Conservation (phyloP, 2,797 vertebrate species). For the Diplodus puntazzo region DNA sequence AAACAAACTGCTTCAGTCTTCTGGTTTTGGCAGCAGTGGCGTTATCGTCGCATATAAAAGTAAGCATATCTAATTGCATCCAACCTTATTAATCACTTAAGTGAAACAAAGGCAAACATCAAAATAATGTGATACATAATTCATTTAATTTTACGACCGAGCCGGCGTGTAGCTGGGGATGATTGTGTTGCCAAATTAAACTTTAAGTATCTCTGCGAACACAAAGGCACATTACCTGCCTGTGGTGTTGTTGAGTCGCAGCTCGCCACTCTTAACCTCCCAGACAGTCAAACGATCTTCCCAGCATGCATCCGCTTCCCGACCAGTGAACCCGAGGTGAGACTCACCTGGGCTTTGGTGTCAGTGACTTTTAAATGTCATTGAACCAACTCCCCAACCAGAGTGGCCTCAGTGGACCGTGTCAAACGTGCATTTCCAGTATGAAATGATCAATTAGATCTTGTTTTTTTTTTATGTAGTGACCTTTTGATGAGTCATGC, state of each 20-base stretch:
- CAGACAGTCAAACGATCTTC: constrained; percentile 13
- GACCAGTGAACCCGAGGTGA: not conserved
- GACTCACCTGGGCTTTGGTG: not conserved
- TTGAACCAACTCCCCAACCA: not conserved
- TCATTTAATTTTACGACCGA: constrained; percentile 36
- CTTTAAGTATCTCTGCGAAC: constrained; percentile 16
- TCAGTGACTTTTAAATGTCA: constrained; percentile 27
- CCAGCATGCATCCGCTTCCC: not conserved
- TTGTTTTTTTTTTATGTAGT: not conserved
- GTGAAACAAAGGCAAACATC: constrained; percentile 61
- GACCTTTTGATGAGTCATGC: constrained; percentile 9
- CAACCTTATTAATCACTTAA: constrained; percentile 56
- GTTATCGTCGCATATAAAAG: constrained; percentile 46
- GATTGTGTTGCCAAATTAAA: constrained; percentile 21
- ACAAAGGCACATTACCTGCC: constrained; percentile 7
- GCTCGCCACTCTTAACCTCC: not conserved
- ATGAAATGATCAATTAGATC: not conserved
- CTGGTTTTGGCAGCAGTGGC: constrained; percentile 44
- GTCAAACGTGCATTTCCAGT: not conserved
- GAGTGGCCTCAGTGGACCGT: not conserved
- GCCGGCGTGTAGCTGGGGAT: constrained; percentile 2
- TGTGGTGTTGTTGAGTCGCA: not conserved
- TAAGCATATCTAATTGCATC: constrained; percentile 47
- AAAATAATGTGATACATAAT: constrained; percentile 44
- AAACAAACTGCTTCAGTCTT: constrained; percentile 55